phyloP scores from a whole-genome alignment of 2,113 vertebrate genomes.

The Synchiropus splendidus region DNA sequence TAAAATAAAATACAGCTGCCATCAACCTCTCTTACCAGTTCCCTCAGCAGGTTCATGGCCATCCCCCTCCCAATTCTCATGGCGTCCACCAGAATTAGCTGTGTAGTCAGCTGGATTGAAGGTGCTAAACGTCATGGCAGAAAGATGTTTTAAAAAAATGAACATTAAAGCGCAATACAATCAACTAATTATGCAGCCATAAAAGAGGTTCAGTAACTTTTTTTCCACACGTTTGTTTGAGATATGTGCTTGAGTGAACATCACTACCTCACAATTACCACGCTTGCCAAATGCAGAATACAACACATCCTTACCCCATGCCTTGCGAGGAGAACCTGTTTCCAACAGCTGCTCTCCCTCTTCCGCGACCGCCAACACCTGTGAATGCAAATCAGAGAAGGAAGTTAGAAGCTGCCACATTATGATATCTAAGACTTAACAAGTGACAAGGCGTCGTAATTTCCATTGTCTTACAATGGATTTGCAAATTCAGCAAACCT shows the following conservation, averaged over 20 bases:
- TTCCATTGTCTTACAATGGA: too few relatives aligned
- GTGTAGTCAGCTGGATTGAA: constrained; percentile 90
- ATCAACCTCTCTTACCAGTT: too few relatives aligned
- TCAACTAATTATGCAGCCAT: background rate
- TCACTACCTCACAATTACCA: constrained; percentile 20
- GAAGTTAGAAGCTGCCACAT: constrained; percentile 8
- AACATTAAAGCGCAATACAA: background rate
- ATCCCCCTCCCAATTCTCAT: constrained; percentile 76
- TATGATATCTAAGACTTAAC: background rate
- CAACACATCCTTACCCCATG: constrained; percentile 80
- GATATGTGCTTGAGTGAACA: constrained; percentile 44
- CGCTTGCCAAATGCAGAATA: background rate
- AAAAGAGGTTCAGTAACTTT: constrained; percentile 22
- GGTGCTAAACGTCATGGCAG: constrained; percentile 61
- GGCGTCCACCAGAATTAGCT: constrained; percentile 70
- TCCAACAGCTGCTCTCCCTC: constrained; percentile 80
- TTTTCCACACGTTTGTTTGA: constrained; percentile 26
- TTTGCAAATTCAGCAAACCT: constrained; percentile 31
- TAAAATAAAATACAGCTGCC: too few relatives aligned
- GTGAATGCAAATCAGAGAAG: constrained; percentile 11
- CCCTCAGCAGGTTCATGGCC: constrained; percentile 73
- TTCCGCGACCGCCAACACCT: constrained; percentile 78
- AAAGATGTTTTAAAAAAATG: too few relatives aligned
- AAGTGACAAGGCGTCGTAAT: too few relatives aligned
- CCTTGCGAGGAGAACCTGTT: constrained; percentile 86